phyloP scores from a whole-genome alignment of 2,113 vertebrate species.

The Dinomys branickii region DNA sequence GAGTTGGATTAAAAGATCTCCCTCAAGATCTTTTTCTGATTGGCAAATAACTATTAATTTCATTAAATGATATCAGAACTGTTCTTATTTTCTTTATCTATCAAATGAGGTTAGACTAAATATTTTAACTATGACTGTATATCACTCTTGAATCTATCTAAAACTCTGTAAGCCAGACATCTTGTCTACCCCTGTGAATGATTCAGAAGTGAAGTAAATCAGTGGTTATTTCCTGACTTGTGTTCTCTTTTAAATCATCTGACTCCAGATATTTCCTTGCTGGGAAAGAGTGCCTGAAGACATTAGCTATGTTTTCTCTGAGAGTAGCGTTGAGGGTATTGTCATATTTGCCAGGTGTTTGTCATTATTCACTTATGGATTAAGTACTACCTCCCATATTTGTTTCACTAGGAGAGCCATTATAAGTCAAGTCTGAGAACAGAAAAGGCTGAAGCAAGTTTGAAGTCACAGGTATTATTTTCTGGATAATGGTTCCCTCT shows the following conservation, averaged over 20 bases:
- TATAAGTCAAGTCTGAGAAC: not conserved
- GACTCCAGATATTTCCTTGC: not conserved
- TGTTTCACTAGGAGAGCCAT: not conserved
- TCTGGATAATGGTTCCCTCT: not conserved
- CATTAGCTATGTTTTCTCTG: not conserved
- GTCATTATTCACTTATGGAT: not conserved
- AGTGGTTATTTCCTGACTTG: not conserved
- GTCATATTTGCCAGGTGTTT: not conserved
- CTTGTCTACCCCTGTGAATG: not conserved
- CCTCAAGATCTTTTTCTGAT: not conserved
- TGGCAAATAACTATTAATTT: not conserved
- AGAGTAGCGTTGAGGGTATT: not conserved
- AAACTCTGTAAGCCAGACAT: not conserved
- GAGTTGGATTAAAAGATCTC: not conserved
- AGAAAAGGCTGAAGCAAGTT: not conserved
- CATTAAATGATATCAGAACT: not conserved
- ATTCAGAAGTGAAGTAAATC: not conserved
- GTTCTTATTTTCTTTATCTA: not conserved
- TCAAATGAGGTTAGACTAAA: not conserved
- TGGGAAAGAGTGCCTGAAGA: not conserved
- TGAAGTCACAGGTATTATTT: constrained; percentile 4
- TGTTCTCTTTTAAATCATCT: not conserved
- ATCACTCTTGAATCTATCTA: not conserved
- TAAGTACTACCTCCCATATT: not conserved
- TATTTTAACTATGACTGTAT: not conserved